phyloP scores from a whole-genome alignment of 2,113 vertebrate species.

The Sus scrofa region DNA sequence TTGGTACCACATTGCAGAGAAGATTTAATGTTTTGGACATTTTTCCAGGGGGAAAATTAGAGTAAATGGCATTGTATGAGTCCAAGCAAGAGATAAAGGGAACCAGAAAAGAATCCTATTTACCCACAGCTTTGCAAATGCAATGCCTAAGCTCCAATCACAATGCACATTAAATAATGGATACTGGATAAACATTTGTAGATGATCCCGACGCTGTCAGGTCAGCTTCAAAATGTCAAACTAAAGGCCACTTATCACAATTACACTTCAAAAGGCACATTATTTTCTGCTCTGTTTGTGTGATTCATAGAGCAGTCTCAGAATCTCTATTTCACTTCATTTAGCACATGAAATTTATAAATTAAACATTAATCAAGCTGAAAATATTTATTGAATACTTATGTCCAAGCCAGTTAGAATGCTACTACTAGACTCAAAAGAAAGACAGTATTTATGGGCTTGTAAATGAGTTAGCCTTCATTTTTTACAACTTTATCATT shows the following conservation, averaged over 20 bases:
- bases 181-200: conserved; percentile 9
- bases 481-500: conserved; percentile 51
- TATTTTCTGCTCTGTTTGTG: conserved; percentile 1
- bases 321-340: conserved; percentile 62
- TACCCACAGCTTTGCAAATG: background rate
- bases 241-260: conserved; percentile 44
- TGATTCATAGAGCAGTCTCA: conserved; percentile 19
- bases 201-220: background rate
- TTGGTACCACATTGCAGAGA: background rate
- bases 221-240: conserved; percentile 66
- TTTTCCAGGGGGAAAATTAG: background rate
- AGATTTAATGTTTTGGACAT: background rate
- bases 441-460: background rate
- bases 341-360: conserved; percentile 64
- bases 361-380: conserved; percentile 64
- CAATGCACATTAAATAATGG: conserved; percentile 16
- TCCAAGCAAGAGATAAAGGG: background rate
- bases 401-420: background rate
- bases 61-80: background rate
- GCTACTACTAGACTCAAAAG: conserved; percentile 1
- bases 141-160: background rate
- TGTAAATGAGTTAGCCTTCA: background rate
- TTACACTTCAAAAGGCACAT: conserved; percentile 43
- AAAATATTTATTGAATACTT: conserved; percentile 56
- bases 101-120: background rate